A percentile compares a stretch with the other conserved stretches of the same genome.
These are phyloP conservation scores for Timandra comae DNA, from an alignment of 2,888 invertebrate species.

Conservation along the genomic window DNA sequence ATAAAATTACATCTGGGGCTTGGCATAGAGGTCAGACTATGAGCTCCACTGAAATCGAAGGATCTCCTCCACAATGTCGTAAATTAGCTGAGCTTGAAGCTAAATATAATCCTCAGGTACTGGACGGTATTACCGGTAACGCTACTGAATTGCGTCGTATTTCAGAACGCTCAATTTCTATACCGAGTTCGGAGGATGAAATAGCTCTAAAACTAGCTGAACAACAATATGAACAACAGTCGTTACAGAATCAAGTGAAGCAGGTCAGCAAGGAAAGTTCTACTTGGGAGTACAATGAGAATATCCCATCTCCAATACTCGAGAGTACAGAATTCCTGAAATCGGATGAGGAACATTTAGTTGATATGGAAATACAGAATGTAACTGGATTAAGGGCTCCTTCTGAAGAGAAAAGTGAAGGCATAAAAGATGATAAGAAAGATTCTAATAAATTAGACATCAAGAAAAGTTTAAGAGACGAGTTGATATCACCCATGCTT, in stretches of 20 bases:
- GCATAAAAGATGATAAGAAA: constrained; percentile 40
- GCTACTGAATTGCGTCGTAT: constrained; percentile 82
- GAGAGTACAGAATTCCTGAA: constrained; percentile 78
- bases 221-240: constrained; percentile 15
- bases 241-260: constrained; percentile 32
- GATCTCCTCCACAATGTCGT: constrained; percentile 84
- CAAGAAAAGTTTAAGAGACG: constrained; percentile 79
- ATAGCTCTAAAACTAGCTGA: constrained; percentile 77
- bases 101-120: constrained; percentile 79
- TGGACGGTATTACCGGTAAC: constrained; percentile 79
- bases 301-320: constrained; percentile 79
- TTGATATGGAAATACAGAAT: constrained; percentile 75
- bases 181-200: constrained; percentile 86
- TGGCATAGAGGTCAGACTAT: constrained; percentile 83
- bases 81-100: constrained; percentile 80
- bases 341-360: constrained; percentile 75
- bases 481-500: constrained; percentile 81
- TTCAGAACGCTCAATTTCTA: constrained; percentile 84
- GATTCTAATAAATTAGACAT: constrained; percentile 47
- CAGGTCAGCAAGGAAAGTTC: constrained; percentile 71
- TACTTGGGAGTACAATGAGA: constrained; percentile 79
- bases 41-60: constrained; percentile 87
- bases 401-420: constrained; percentile 52
- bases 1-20: constrained; percentile 80
- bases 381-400: constrained; percentile 59